Base-by-base conservation (phyloP, 2,113 vertebrate species). In the Loxodonta africana region DNA sequence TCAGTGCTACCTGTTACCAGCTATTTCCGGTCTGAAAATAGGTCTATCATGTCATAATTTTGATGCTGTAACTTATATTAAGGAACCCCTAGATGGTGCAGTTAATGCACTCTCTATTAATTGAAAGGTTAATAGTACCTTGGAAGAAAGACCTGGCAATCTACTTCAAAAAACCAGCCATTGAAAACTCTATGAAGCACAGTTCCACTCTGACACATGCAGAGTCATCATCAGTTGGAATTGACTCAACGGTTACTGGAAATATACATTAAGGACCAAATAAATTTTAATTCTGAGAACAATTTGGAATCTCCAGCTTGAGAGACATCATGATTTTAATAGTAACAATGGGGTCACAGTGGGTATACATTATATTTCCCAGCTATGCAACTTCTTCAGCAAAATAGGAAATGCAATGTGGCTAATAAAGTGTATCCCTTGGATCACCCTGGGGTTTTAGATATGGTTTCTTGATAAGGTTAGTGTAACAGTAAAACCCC, bases 261-360 rank as follows among this genome's bases (percentile, higher is more conserved):
- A n/a, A 73, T 73, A 74, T 78, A 74, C 20, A 44, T 74, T 23
- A 41, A 41, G 25, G 11, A 67, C 94, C 84, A 88, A 81, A 28
- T 23, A 51, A 25, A 83, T 69, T 97, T 90, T 51, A 11, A 78
- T 91, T 90, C 83, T 86, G 51, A 90, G 65, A 73, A 84, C 85
- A 37, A 48, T 9, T 92, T 90, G 46, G 82, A 33, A 80, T 88
- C 17, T 94, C 41, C 5, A 88, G 30, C 21, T 89, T 80, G 33
- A 95, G 85, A 83, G 5, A 77, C 9, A 77, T 33, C 44, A 60
- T 80, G 5, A 26, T 30, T 86, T 88, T 69, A 93, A 71, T 8
- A 91, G 6, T 87, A 83, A 90, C 26, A 11, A 60, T 63, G 44
- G 12, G 10, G 26, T 92, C 41, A 89, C 5, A 65, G 48, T 41